Percentiles rank a stretch among this genome's conserved stretches.
These are phyloP conservation scores for Podilymbus podiceps DNA, from an alignment of 2,113 vertebrate genomes.

Conservation along the genomic window DNA sequence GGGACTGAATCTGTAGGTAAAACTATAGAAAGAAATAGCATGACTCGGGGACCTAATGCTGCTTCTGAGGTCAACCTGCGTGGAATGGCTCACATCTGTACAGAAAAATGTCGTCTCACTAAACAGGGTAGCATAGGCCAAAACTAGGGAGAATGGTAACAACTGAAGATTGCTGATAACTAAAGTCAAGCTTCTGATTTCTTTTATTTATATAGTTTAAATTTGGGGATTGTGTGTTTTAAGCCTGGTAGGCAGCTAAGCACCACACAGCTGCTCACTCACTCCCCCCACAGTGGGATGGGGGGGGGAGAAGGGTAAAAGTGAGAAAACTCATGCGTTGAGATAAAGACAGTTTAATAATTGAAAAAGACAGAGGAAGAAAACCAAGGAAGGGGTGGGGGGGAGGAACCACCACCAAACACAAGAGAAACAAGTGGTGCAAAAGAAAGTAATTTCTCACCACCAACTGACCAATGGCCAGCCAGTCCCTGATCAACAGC, in stretches of 20 bases:
- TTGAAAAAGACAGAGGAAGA: background rate
- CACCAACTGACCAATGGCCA: background rate
- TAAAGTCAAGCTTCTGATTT: background rate
- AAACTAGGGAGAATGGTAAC: background rate
- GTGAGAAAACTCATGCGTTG: background rate
- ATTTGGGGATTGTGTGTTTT: background rate
- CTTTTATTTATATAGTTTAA: background rate
- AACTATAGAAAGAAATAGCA: background rate
- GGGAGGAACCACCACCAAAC: background rate
- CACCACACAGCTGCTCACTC: background rate
- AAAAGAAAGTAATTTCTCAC: background rate
- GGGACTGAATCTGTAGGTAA: background rate
- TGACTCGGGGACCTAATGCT: background rate
- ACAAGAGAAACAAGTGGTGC: background rate
- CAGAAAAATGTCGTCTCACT: background rate
- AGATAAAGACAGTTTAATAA: background rate
- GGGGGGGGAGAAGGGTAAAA: background rate
- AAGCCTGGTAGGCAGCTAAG: background rate
- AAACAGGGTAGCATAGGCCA: background rate
- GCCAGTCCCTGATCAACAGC: background rate
- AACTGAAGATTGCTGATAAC: background rate
- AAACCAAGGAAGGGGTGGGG: background rate
- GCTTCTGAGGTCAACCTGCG: background rate
- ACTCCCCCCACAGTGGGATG: no score
- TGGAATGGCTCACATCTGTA: rapidly evolving